These are phyloP conservation scores for Schizotus pectinicornis DNA, from an alignment of 2,888 invertebrate species.

Conservation along the genomic window DNA sequence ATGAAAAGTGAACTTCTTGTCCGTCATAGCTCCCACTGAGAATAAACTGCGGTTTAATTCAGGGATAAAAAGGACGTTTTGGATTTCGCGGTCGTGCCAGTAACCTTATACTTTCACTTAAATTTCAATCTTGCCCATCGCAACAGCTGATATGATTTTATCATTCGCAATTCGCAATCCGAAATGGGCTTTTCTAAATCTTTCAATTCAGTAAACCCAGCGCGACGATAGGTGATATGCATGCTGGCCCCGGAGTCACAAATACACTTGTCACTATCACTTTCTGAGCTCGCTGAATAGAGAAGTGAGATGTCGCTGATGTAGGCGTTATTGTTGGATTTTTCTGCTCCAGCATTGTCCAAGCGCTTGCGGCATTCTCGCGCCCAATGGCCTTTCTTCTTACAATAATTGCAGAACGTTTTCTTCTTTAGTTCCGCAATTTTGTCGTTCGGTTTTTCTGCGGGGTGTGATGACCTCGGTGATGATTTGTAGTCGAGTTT, in stretches of 20 bases:
- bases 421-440: slow-evolving; percentile 23
- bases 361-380: slow-evolving; percentile 30
- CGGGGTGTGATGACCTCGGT: background rate
- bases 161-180: no score
- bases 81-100: slow-evolving; percentile 12
- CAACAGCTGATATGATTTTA: slow-evolving; percentile 19
- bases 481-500: slow-evolving; percentile 9
- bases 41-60: slow-evolving; percentile 19
- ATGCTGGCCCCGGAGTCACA: slow-evolving; percentile 39
- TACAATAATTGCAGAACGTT: slow-evolving; percentile 29
- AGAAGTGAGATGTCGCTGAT: no score
- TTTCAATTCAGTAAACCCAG: slow-evolving; percentile 30
- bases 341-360: background rate
- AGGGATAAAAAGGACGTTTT: slow-evolving; percentile 25
- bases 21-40: slow-evolving; percentile 26
- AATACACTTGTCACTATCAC: slow-evolving; percentile 31
- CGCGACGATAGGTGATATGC: slow-evolving; percentile 34
- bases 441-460: slow-evolving; percentile 7
- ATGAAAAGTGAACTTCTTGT: slow-evolving; percentile 20
- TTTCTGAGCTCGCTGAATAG: no score
- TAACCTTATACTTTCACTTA: slow-evolving; percentile 12
- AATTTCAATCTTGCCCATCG: slow-evolving; percentile 10
- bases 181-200: no score
- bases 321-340: no score
- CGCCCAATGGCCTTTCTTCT: slow-evolving; percentile 32